Conservation (phyloP, 2,888 invertebrate genomes). For the Biston betularia region DNA sequence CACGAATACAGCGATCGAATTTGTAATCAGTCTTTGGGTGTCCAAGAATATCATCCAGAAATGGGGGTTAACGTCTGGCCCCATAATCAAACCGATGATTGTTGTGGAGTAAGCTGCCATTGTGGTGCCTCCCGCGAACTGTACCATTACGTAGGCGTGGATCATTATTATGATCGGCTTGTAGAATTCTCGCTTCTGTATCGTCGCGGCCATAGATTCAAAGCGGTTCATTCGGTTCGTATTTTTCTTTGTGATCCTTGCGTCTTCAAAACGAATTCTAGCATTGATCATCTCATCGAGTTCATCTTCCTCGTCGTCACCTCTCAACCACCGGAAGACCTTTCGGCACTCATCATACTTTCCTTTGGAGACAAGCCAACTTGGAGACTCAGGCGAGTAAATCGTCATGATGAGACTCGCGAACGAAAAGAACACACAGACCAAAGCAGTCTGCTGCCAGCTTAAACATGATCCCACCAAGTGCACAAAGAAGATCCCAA, state of each 20-base stretch:
- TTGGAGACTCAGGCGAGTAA: slow-evolving; percentile 86
- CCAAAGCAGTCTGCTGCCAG: slow-evolving; percentile 83
- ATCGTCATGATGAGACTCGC: slow-evolving; percentile 71
- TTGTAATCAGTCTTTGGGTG: slow-evolving; percentile 85
- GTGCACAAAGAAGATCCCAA: slow-evolving; percentile 87
- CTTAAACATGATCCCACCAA: slow-evolving; percentile 84
- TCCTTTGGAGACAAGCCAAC: slow-evolving; percentile 85
- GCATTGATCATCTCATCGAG: slow-evolving; percentile 67
- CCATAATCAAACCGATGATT: slow-evolving; percentile 85
- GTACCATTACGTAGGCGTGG: slow-evolving; percentile 86
- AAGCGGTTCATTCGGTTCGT: slow-evolving; percentile 43
- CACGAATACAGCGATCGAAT: slow-evolving; percentile 85
- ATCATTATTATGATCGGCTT: slow-evolving; percentile 86
- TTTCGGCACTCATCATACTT: slow-evolving; percentile 79
- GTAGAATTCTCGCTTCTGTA: slow-evolving; percentile 79
- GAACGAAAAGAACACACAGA: slow-evolving; percentile 76
- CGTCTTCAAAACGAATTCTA: slow-evolving; percentile 57
- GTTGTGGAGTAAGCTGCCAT: slow-evolving; percentile 88
- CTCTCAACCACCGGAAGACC: slow-evolving; percentile 84
- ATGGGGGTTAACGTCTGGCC: slow-evolving; percentile 85
- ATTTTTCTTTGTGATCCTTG: slow-evolving; percentile 45
- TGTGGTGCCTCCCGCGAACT: slow-evolving; percentile 89
- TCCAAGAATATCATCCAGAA: slow-evolving; percentile 89
- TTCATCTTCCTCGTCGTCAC: slow-evolving; percentile 73
- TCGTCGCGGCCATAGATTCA: slow-evolving; percentile 48